Evolutionary conservation across 2,888 invertebrate species (phyloP).

Genomic region (Idaea dimidiata): DNA sequence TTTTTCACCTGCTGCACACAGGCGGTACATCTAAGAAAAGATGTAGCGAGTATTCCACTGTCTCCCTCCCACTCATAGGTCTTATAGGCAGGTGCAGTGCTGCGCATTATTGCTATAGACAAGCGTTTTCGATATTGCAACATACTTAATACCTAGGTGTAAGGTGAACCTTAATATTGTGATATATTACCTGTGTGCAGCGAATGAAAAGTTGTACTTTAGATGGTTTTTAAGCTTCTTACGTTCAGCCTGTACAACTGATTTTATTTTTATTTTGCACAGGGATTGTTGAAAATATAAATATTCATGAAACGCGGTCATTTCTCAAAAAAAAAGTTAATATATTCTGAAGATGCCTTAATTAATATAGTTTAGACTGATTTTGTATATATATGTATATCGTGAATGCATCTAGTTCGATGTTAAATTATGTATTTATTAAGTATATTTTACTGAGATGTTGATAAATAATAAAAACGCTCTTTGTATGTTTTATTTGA

Average conservation of each 20-base stretch:
- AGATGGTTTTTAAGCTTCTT: too few relatives aligned
- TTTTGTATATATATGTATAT: constrained; percentile 82
- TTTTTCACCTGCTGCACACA: too few relatives aligned
- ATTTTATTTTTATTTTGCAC: too few relatives aligned
- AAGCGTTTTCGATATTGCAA: too few relatives aligned
- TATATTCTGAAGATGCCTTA: constrained; percentile 84
- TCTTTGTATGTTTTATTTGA: constrained; percentile 36
- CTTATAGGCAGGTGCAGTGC: too few relatives aligned
- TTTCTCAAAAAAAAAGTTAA: constrained; percentile 32
- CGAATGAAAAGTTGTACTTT: constrained; percentile 1
- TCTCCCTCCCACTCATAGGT: too few relatives aligned
- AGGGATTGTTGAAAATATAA: constrained; percentile 19
- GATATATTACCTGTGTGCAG: neutral
- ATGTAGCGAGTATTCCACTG: too few relatives aligned
- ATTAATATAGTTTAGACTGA: constrained; percentile 85
- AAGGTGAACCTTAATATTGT: too few relatives aligned
- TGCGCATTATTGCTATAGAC: too few relatives aligned
- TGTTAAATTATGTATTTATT: constrained; percentile 17
- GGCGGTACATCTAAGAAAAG: too few relatives aligned
- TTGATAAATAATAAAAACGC: constrained; percentile 8
- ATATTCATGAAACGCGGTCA: constrained; percentile 32
- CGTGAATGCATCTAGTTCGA: constrained; percentile 56
- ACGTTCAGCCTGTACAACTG: too few relatives aligned
- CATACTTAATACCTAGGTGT: too few relatives aligned
- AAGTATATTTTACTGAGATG: neutral